A percentile compares a stretch with the other conserved stretches of the same genome.
phyloP scores from a whole-genome alignment of 2,113 vertebrate genomes.

The Tamias sibiricus region DNA sequence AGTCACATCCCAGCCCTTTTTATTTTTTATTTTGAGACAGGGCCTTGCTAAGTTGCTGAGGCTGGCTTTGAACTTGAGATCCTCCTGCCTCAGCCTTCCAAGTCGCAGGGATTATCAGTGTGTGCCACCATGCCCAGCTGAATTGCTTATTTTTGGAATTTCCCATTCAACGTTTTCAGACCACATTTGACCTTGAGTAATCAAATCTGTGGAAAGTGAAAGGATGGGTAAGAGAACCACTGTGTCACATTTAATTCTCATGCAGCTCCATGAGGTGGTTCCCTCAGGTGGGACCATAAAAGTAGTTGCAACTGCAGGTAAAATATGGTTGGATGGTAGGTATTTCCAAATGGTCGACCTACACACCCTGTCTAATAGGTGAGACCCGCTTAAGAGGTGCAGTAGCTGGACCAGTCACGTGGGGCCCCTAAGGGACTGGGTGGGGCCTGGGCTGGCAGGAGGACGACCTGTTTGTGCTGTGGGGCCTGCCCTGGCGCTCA shows the following conservation, averaged over 20 bases:
- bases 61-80: too few relatives aligned
- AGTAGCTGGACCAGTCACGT: too few relatives aligned
- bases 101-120: too few relatives aligned
- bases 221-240: not conserved
- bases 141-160: not conserved
- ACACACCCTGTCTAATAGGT: not conserved
- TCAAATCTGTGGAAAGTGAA: not conserved
- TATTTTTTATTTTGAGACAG: too few relatives aligned
- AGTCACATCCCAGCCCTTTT: too few relatives aligned
- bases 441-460: not conserved
- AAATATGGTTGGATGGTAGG: not conserved
- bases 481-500: too few relatives aligned
- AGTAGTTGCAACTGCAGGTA: not conserved
- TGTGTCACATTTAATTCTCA: too few relatives aligned
- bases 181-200: not conserved
- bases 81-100: too few relatives aligned
- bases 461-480: not conserved
- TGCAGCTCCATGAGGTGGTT: rapidly evolving
- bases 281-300: not conserved
- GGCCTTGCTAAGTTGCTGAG: too few relatives aligned
- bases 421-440: not conserved
- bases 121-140: too few relatives aligned
- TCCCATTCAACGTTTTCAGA: too few relatives aligned
- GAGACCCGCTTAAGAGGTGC: not conserved
- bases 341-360: not conserved